phyloP scores from a whole-genome alignment of 2,797 vertebrate species.

The Sebastes steindachneri region DNA sequence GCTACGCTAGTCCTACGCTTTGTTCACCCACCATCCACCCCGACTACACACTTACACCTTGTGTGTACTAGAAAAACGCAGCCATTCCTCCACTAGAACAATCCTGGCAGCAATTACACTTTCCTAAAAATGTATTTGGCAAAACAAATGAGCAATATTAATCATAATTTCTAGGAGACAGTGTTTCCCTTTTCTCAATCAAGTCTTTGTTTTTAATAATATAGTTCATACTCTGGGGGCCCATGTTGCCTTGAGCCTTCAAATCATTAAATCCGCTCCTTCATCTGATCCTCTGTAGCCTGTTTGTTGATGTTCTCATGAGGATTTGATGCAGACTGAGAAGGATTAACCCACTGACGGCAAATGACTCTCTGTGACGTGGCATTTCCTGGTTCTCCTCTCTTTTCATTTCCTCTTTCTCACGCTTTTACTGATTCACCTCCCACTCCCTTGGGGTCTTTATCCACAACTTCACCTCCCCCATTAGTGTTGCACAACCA shows the following conservation, averaged over 20 bases:
- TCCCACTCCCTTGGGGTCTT: constrained; percentile 19
- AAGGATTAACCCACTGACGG: constrained; percentile 21
- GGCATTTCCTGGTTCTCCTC: constrained; percentile 56
- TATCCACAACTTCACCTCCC: constrained; percentile 2
- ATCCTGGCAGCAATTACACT: neutral
- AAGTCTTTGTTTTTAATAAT: neutral
- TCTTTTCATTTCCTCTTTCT: constrained; percentile 62
- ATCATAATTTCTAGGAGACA: neutral
- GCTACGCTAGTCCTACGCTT: neutral
- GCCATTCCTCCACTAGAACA: neutral
- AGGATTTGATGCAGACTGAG: constrained; percentile 16
- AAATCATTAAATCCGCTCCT: neutral
- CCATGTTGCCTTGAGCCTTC: neutral
- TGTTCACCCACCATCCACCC: neutral
- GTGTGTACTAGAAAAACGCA: neutral
- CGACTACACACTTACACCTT: neutral
- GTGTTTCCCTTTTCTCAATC: too few species aligned
- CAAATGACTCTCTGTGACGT: constrained; percentile 19
- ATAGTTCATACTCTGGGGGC: neutral
- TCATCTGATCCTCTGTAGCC: constrained; percentile 7
- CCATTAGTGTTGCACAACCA: constrained; percentile 1
- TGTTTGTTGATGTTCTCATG: constrained; percentile 25
- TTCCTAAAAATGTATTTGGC: neutral
- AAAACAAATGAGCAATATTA: neutral
- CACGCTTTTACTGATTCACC: constrained; percentile 45